A percentile compares a stretch with the other conserved stretches of the same genome.
These are phyloP conservation scores for Crossaster papposus DNA, from an alignment of 53 echinoderm and acorn worm genomes.

Conservation along the genomic window DNA sequence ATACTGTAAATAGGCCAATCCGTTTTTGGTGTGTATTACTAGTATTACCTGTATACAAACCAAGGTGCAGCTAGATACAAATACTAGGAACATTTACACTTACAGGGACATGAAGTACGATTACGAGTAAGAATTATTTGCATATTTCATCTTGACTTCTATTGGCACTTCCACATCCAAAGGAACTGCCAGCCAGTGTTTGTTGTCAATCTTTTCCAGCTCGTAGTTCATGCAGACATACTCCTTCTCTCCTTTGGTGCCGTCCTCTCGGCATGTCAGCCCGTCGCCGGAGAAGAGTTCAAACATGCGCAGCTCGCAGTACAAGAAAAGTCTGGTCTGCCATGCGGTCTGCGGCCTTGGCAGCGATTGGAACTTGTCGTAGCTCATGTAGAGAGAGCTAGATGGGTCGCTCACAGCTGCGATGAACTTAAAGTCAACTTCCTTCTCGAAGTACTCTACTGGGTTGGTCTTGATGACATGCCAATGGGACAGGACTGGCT, in stretches of 20 bases:
- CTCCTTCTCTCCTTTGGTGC: constrained; percentile 82
- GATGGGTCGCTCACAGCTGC: constrained; percentile 67
- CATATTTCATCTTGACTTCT: constrained; percentile 46
- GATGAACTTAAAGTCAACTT: constrained; percentile 82
- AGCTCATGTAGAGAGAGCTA: constrained; percentile 76
- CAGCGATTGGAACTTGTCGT: constrained; percentile 69
- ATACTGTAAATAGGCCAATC: no score
- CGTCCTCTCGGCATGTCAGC: constrained; percentile 73
- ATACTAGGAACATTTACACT: no score
- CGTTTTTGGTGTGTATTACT: no score
- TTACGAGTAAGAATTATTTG: constrained; percentile 19
- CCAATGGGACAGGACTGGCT: constrained; percentile 75
- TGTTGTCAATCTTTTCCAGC: constrained; percentile 62
- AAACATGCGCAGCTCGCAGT: constrained; percentile 90
- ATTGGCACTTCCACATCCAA: constrained; percentile 58
- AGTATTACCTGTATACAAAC: no score
- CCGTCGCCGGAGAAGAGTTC: constrained; percentile 93
- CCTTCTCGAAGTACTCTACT: constrained; percentile 72
- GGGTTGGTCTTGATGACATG: constrained; percentile 63
- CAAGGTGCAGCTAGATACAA: no score
- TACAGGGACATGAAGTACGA: no score
- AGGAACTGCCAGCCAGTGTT: constrained; percentile 72
- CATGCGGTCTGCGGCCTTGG: constrained; percentile 79
- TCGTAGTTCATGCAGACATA: constrained; percentile 80
- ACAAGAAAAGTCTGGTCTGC: constrained; percentile 87